These are phyloP conservation scores for Pycnonotus jocosus DNA, from an alignment of 2,113 vertebrate species.

Conservation along the genomic window DNA sequence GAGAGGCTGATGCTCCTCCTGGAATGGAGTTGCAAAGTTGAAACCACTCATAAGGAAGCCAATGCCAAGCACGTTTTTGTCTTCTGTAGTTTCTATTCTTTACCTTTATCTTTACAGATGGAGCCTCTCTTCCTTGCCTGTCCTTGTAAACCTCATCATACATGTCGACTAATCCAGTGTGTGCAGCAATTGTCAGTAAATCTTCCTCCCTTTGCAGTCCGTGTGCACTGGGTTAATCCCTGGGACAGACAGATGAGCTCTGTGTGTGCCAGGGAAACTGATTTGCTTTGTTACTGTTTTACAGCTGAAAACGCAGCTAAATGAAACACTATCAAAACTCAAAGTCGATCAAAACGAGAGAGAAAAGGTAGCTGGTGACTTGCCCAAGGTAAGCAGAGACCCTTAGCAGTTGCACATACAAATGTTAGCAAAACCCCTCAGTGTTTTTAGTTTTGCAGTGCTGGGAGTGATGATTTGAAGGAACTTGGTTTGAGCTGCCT, in stretches of 20 bases:
- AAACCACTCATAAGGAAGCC: background rate
- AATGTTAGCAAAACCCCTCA: background rate
- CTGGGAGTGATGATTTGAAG: background rate
- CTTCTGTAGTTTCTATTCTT: constrained; percentile 50
- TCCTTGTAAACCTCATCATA: constrained; percentile 43
- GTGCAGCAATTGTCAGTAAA: background rate
- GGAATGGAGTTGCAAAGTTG: background rate
- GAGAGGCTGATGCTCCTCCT: background rate
- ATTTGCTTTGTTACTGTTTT: constrained; percentile 49
- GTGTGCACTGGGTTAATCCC: background rate
- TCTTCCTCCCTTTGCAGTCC: constrained; percentile 21
- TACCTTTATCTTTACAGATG: constrained; percentile 47
- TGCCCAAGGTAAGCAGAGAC: constrained; percentile 82
- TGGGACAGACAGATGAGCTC: background rate
- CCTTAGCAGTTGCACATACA: background rate
- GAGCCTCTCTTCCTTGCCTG: constrained; percentile 42
- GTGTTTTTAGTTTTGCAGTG: background rate
- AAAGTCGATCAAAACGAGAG: constrained; percentile 85
- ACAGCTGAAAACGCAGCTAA: constrained; percentile 91
- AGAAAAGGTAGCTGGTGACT: constrained; percentile 86
- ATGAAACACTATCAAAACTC: constrained; percentile 84
- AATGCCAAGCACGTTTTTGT: background rate
- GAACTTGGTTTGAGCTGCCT: background rate
- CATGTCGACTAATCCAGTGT: constrained; percentile 54
- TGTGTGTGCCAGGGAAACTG: background rate